These are phyloP conservation scores for Hippocampus guttulatus DNA, from an alignment of 2,113 vertebrate species.

Conservation along the genomic window DNA sequence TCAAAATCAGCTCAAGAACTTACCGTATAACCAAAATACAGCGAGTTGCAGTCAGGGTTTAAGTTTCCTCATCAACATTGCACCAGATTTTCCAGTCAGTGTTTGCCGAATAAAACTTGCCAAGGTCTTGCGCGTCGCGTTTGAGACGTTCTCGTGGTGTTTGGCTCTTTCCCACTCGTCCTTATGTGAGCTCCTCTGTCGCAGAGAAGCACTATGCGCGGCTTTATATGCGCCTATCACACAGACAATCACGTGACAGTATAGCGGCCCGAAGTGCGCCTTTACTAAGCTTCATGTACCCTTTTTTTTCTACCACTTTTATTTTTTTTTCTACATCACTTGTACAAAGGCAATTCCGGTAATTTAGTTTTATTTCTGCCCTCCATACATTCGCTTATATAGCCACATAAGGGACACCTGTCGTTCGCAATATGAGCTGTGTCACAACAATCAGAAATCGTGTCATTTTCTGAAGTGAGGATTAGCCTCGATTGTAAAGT, in stretches of 20 bases:
- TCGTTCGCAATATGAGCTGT: too few species aligned
- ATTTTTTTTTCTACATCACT: not conserved
- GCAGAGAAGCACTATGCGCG: fast-evolving
- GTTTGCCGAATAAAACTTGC: not conserved
- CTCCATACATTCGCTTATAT: too few species aligned
- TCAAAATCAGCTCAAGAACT: not conserved
- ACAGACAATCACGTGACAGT: constrained; percentile 47
- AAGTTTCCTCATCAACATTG: constrained; percentile 30
- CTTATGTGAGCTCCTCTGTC: constrained; percentile 30
- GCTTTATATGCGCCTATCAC: constrained; percentile 42
- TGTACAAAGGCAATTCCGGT: not conserved
- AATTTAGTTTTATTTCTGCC: too few species aligned
- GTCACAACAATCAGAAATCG: too few species aligned
- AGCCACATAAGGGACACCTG: too few species aligned
- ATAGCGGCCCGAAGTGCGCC: not conserved
- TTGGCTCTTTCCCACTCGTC: not conserved
- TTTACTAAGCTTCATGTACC: not conserved
- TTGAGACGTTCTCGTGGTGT: not conserved
- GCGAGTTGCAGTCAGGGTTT: not conserved
- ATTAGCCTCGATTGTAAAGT: too few species aligned
- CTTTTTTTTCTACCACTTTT: not conserved
- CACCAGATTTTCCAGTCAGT: constrained; percentile 11
- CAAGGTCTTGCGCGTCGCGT: not conserved
- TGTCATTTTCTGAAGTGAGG: too few species aligned
- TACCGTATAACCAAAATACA: constrained; percentile 6